Evolutionary conservation across 1,140 invertebrate species (phyloP), one percentile per base, ranked within the genome.

Genomic region (Cepaea nemoralis): DNA sequence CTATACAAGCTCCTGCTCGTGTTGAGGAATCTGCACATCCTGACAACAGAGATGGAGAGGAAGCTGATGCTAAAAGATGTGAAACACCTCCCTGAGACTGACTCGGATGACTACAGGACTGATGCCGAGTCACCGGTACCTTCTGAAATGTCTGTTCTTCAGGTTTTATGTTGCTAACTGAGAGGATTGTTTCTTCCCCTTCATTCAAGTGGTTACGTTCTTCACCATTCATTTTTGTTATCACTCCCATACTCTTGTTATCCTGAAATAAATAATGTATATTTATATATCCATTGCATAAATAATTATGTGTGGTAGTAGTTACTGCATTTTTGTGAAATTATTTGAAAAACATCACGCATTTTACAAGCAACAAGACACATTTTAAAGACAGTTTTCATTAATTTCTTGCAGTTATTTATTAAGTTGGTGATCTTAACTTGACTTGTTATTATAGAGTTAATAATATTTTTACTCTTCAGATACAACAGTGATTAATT

Each of bases 21-120:
- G 76, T 77, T 14, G 19, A 37, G 24, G 48, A 19, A 66, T 77
- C 55, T 14, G 3, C 76, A 77, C 76, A 77, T 40, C 76, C 76
- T 66, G 76, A 66, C 5, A 77, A 55, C 48, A 77, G 37, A 59
- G 76, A 77, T 35, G 76, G 76, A 35, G 76, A 77, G 19, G 76
- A 77, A 14, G 76, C 55, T 10, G 76, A 77, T 22, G 76, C 76
- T 16, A 33, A 5, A 8, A 77, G 55, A 22, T 66, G 76, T 35
- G 73, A 14, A 27, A 5, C 35, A 71, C n/a, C 37, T 24, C 37
- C 35, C 14, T 2, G 40, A 35, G 8, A 35, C 8, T 6, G 35
- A n/a, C 69, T n/a, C 12, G n/a, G 69, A 1, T 8, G n/a, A 27
- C 31, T 37, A 39, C 31, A 22, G 19, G 69, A 1, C n/a, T 22